phyloP scores from a whole-genome alignment of 2,797 vertebrate genomes.

The Glyptemys insculpta region DNA sequence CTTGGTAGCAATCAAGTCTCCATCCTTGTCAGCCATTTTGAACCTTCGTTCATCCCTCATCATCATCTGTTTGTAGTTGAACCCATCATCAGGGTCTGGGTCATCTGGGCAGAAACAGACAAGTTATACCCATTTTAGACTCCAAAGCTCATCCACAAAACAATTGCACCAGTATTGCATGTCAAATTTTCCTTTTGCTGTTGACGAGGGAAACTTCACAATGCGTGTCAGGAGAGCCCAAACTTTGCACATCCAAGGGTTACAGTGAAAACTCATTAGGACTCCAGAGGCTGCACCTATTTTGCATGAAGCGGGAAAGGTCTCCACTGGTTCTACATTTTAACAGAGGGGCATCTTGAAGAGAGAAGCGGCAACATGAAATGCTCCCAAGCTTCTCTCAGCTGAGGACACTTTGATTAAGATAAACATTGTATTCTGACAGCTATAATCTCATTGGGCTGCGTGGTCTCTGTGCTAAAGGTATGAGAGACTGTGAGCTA shows the following conservation, averaged over 20 bases:
- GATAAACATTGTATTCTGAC: not conserved
- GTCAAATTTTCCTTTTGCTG: not conserved
- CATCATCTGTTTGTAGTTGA: constrained; percentile 94
- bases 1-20: constrained; percentile 88
- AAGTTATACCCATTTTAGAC: not conserved
- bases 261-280: not conserved
- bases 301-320: not conserved
- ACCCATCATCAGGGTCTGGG: constrained; percentile 93
- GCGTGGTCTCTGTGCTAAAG: too few species aligned
- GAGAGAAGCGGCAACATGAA: not conserved
- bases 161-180: rapidly evolving
- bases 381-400: not conserved
- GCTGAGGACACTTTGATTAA: not conserved
- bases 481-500: too few species aligned
- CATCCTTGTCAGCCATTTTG: constrained; percentile 88
- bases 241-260: not conserved
- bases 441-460: not conserved
- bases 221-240: too few species aligned
- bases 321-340: not conserved
- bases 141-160: not conserved
- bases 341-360: not conserved
- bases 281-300: not conserved
- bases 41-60: constrained; percentile 91
- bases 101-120: constrained; percentile 85
- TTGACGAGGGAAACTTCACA: not conserved